These are phyloP conservation scores for Hyles euphorbiae DNA, from an alignment of 1,140 invertebrate species.

Conservation along the genomic window DNA sequence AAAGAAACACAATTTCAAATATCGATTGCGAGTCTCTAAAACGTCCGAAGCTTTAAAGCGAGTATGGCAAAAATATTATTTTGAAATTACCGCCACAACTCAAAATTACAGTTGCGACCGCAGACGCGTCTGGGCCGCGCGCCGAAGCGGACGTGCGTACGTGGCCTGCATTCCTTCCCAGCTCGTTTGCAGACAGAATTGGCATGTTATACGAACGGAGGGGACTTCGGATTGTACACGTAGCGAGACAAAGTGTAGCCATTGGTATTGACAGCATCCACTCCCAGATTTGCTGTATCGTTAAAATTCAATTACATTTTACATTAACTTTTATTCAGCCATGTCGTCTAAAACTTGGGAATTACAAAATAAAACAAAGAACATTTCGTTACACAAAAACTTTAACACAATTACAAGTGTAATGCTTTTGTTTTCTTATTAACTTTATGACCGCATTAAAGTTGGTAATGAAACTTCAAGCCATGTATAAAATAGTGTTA, in stretches of 20 bases:
- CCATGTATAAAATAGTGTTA: too few species aligned
- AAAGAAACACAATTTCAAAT: too few species aligned
- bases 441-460: too few species aligned
- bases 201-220: conserved; percentile 21
- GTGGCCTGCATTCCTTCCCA: conserved; percentile 27
- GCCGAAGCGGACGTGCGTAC: conserved; percentile 22
- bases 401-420: too few species aligned
- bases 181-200: conserved; percentile 31
- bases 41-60: not conserved
- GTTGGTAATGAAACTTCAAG: too few species aligned
- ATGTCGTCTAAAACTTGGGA: too few species aligned
- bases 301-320: conserved; percentile 2
- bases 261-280: conserved; percentile 19
- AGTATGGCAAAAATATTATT: conserved; percentile 1
- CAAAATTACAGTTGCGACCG: conserved; percentile 6
- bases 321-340: not conserved
- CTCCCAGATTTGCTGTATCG: conserved; percentile 18
- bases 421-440: too few species aligned
- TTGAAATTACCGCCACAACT: conserved; percentile 6
- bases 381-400: too few species aligned
- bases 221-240: conserved; percentile 30
- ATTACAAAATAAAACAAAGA: too few species aligned
- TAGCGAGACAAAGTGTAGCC: conserved; percentile 27
- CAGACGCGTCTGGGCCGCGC: conserved; percentile 13
- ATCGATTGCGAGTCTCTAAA: too few species aligned